A percentile compares a stretch with the other conserved stretches of the same genome.
phyloP scores from a whole-genome alignment of 2,888 invertebrate species.

The Spialia ferax region DNA sequence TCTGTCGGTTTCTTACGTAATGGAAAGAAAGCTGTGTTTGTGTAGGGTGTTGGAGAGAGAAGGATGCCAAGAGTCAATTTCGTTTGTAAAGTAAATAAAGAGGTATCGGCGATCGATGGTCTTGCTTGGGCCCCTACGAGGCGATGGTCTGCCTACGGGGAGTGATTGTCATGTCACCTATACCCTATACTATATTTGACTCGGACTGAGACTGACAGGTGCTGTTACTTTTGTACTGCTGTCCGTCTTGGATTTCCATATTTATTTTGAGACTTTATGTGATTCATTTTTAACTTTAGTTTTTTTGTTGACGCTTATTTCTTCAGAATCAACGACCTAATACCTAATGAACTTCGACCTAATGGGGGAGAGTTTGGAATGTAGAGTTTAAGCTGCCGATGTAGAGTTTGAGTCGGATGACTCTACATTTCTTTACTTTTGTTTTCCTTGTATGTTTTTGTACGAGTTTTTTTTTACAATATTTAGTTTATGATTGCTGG shows the following conservation, averaged over 20 bases:
- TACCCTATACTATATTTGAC: neutral
- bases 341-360: too few relatives aligned
- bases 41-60: conserved; percentile 69
- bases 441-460: too few relatives aligned
- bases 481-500: too few relatives aligned
- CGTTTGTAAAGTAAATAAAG: conserved; percentile 77
- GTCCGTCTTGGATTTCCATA: neutral
- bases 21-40: conserved; percentile 78
- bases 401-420: too few relatives aligned
- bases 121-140: conserved; percentile 19
- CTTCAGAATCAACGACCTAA: too few relatives aligned
- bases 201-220: conserved; percentile 8
- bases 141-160: too few relatives aligned
- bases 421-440: too few relatives aligned
- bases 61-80: conserved; percentile 65
- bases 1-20: conserved; percentile 68
- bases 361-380: too few relatives aligned
- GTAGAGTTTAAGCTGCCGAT: too few relatives aligned
- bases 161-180: conserved; percentile 14
- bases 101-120: conserved; percentile 68
- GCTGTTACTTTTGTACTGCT: neutral
- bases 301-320: too few relatives aligned
- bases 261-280: neutral
- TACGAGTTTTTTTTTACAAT: too few relatives aligned
- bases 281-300: too few relatives aligned